Evolutionary conservation across 2,888 invertebrate species (phyloP).

Genomic region (Eugnorisma glareosa): DNA sequence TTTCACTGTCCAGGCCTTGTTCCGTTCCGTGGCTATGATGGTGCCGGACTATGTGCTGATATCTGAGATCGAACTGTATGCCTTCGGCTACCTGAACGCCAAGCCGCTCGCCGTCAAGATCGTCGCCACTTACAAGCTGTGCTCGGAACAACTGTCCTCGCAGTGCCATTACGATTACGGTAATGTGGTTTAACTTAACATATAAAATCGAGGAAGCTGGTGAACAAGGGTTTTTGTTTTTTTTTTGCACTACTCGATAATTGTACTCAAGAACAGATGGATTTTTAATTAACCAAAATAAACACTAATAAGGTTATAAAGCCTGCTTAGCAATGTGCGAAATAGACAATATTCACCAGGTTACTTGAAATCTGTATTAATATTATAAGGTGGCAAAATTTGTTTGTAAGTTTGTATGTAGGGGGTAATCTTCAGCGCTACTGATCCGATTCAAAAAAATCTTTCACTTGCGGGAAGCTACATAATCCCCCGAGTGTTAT

Average conservation of each 20-base stretch:
- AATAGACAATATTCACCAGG: not conserved
- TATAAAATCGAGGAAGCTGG: not conserved
- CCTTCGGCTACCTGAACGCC: slow-evolving; percentile 97
- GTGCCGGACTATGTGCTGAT: slow-evolving; percentile 98
- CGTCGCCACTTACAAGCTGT: slow-evolving; percentile 97
- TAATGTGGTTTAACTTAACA: slow-evolving; percentile 67
- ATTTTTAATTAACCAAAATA: not conserved
- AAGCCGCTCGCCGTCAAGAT: slow-evolving; percentile 97
- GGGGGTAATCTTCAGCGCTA: too few relatives aligned
- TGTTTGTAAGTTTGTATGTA: too few relatives aligned
- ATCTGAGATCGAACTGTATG: slow-evolving; percentile 98
- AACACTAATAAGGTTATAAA: not conserved
- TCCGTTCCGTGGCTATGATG: slow-evolving; percentile 99
- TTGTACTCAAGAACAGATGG: not conserved
- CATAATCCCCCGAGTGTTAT: too few relatives aligned
- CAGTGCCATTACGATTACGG: slow-evolving; percentile 99
- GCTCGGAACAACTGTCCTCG: slow-evolving; percentile 98
- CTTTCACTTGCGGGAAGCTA: too few relatives aligned
- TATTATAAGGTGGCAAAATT: too few relatives aligned
- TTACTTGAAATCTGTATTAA: not conserved
- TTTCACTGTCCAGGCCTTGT: slow-evolving; percentile 92
- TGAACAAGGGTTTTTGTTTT: not conserved
- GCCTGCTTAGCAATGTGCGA: not conserved
- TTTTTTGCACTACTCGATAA: not conserved
- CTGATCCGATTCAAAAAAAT: too few relatives aligned